phyloP scores from a whole-genome alignment of 2,113 vertebrate species.

The Myocastor coypus region DNA sequence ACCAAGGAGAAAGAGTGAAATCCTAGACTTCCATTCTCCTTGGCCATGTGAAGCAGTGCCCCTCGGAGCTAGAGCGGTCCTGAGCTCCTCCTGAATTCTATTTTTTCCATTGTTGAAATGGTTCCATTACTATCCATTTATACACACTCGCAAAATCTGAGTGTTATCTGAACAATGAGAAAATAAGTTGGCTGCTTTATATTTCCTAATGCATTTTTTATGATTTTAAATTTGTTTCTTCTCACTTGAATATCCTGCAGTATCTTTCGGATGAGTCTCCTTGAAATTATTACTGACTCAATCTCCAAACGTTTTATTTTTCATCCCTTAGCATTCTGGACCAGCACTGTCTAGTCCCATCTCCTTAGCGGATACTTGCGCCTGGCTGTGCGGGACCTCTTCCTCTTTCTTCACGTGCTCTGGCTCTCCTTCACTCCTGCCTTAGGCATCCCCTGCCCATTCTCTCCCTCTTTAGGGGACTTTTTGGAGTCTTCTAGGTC shows the following conservation, averaged over 20 bases:
- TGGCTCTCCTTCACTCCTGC: background rate
- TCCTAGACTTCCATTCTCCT: background rate
- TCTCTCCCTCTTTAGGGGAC: background rate
- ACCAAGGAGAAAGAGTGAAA: background rate
- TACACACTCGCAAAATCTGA: background rate
- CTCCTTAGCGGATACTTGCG: background rate
- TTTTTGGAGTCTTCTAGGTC: background rate
- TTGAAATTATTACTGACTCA: slow-evolving; percentile 33
- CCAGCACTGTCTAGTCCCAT: background rate
- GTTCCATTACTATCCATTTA: background rate
- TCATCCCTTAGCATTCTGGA: background rate
- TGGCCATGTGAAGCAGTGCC: background rate
- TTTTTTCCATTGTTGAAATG: slow-evolving; percentile 6
- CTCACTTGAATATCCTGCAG: slow-evolving; percentile 44
- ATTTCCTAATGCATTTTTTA: slow-evolving; percentile 20
- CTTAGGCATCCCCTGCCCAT: background rate
- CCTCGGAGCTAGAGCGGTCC: background rate
- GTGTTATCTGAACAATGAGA: background rate
- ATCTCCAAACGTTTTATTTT: slow-evolving; percentile 33
- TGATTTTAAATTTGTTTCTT: slow-evolving; percentile 28
- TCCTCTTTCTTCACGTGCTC: background rate
- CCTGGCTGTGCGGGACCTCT: background rate
- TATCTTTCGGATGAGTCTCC: slow-evolving; percentile 4
- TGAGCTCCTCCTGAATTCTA: background rate
- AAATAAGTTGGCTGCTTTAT: slow-evolving; percentile 54